A percentile compares a stretch with the other conserved stretches of the same genome.
Conservation (phyloP, 2,888 invertebrate genomes). For the Julus scanicus region DNA sequence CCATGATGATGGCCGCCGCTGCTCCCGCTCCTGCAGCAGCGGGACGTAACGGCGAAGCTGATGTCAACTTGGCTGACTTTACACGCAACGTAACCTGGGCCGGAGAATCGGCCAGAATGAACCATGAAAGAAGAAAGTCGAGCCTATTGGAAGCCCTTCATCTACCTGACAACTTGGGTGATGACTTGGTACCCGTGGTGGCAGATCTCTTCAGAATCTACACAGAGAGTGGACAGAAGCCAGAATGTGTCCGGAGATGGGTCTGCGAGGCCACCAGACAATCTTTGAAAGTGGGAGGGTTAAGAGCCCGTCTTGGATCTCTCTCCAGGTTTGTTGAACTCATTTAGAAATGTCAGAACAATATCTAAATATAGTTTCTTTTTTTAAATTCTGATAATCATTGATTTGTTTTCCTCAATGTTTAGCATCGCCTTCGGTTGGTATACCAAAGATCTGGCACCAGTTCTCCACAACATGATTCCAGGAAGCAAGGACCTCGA, state of each 20-base stretch:
- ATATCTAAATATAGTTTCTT: neutral
- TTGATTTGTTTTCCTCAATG: neutral
- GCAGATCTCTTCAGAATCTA: slow-evolving; percentile 54
- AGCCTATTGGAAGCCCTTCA: slow-evolving; percentile 48
- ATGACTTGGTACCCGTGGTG: slow-evolving; percentile 53
- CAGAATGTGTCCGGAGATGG: slow-evolving; percentile 56
- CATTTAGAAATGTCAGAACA: too few species aligned
- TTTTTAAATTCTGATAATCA: neutral
- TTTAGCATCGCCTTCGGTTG: slow-evolving; percentile 53
- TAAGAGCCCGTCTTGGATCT: slow-evolving; percentile 48
- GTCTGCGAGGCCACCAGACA: slow-evolving; percentile 55
- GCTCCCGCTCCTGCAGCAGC: neutral
- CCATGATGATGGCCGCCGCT: slow-evolving; percentile 50
- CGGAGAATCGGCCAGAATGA: slow-evolving; percentile 18
- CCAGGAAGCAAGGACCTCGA: slow-evolving; percentile 51
- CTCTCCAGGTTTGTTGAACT: slow-evolving; percentile 52
- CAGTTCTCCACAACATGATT: slow-evolving; percentile 52
- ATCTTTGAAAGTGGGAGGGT: slow-evolving; percentile 10
- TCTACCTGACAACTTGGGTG: slow-evolving; percentile 50
- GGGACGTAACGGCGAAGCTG: neutral
- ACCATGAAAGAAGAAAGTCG: neutral
- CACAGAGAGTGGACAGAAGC: slow-evolving; percentile 54
- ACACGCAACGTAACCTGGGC: slow-evolving; percentile 52
- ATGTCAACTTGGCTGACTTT: slow-evolving; percentile 4
- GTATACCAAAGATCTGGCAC: slow-evolving; percentile 54